Percentiles rank a stretch among this genome's conserved stretches.
phyloP scores from a whole-genome alignment of 2,797 vertebrate genomes.

The Meda fulgida region DNA sequence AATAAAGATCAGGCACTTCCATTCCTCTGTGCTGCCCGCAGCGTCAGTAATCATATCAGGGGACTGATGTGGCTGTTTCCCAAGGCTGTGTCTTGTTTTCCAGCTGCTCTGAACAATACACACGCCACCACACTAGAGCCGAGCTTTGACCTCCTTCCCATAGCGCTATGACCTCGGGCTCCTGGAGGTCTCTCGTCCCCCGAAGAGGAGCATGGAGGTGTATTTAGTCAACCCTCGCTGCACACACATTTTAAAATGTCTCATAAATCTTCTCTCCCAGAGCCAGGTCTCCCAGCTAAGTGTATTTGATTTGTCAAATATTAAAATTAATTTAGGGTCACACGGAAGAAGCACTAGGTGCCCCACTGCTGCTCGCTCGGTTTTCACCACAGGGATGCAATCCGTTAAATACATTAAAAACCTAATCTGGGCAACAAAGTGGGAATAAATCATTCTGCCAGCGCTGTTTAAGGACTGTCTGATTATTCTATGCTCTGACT shows the following conservation, averaged over 20 bases:
- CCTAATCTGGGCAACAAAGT: constrained; percentile 69
- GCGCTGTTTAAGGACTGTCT: constrained; percentile 68
- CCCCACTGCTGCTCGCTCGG: constrained; percentile 53
- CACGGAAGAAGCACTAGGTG: constrained; percentile 51
- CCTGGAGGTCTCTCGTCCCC: constrained; percentile 18
- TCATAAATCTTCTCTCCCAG: constrained; percentile 51
- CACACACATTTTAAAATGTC: constrained; percentile 34
- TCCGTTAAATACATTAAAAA: constrained; percentile 77
- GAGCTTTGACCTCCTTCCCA: constrained; percentile 11
- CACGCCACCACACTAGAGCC: background rate
- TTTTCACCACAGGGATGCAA: constrained; percentile 67
- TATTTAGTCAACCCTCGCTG: constrained; percentile 27
- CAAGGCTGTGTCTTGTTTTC: constrained; percentile 24
- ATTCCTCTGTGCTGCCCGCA: constrained; percentile 1
- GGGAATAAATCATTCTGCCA: constrained; percentile 75
- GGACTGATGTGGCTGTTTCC: constrained; percentile 35
- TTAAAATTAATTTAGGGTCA: constrained; percentile 62
- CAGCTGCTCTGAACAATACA: constrained; percentile 9
- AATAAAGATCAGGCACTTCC: constrained; percentile 31
- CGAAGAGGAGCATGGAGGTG: constrained; percentile 3
- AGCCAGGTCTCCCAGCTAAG: constrained; percentile 56
- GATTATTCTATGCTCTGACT: constrained; percentile 68
- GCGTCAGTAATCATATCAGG: constrained; percentile 31
- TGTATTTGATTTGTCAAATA: constrained; percentile 67
- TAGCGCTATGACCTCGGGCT: constrained; percentile 27